Conservation (phyloP, 1,140 invertebrate species). For the Camponotus pennsylvanicus region DNA sequence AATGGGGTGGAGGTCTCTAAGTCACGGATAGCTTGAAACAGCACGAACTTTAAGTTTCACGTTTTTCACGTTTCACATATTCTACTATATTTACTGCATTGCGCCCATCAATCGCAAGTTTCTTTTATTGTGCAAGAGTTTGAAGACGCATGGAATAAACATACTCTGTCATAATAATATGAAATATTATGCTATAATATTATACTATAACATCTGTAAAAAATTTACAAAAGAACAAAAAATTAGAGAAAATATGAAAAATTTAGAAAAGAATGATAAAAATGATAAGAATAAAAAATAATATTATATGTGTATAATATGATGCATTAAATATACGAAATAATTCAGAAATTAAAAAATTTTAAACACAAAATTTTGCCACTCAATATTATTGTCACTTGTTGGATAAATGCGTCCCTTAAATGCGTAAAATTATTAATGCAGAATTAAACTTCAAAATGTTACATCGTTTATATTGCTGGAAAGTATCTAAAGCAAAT, state of each 20-base stretch:
- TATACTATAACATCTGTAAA: background rate
- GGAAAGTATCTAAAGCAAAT: background rate
- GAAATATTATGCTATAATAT: background rate
- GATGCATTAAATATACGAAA: background rate
- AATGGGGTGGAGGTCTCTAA: slow-evolving; percentile 55
- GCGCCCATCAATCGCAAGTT: background rate
- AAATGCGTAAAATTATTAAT: background rate
- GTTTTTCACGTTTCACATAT: background rate
- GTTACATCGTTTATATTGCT: background rate
- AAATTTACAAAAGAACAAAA: background rate
- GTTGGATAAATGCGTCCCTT: background rate
- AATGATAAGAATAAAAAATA: no score
- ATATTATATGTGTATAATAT: background rate
- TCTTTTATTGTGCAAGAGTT: background rate
- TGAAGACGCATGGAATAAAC: background rate
- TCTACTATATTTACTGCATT: slow-evolving; percentile 40
- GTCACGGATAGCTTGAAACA: slow-evolving; percentile 62
- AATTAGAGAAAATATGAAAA: background rate
- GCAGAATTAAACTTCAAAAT: background rate
- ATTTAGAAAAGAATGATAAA: background rate
- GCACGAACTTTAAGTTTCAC: slow-evolving; percentile 3
- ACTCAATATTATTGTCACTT: background rate
- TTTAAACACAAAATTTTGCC: background rate
- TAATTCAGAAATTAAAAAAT: slow-evolving; percentile 5
- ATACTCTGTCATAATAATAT: background rate